Evolutionary conservation across 2,113 vertebrate genomes (phyloP), one percentile per base, ranked within the genome.

Genomic region (Ramphastos sulfuratus): DNA sequence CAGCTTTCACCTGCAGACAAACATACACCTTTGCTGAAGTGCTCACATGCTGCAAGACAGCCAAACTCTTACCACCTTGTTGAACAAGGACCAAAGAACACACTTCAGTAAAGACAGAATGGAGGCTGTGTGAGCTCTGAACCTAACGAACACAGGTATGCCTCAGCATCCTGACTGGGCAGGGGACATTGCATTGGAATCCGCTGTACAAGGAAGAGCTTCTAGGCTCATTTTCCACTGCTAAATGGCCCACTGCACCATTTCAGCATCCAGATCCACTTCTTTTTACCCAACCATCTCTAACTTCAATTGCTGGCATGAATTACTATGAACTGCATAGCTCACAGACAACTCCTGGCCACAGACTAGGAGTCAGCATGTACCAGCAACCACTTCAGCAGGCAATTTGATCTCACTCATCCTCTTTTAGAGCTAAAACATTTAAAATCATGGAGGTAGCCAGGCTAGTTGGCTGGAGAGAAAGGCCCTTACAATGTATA

Each of bases 81-180:
- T 50, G 74, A 76, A 58, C 0, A 10, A 0, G 3, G 52, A 63
- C 30, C 39, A 74, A 44, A 78, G 31, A 63, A 52, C 15, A 63
- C 12, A 50, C 33, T 18, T 87, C 44, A 65, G 31, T 12, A 20
- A 70, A 63, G 71, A 27, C 0, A 72, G 42, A 24, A 59, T 0
- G 2, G 35, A 42, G 16, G 24, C 33, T 44, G n/a, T 44, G 15
- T 0, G 1, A 52, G 54, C 69, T 73, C 55, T 46, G 61, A 78
- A 30, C 37, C 27, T 54, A n/a, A n/a, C 59, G 33, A 56, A 27
- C 11, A 24, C 12, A 30, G 9, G 25, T 21, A 56, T 10, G 31
- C 18, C 11, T 10, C 24, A 64, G 69, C 48, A 58, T 4, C 4
- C 23, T 0, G 4, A 5, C 23, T 0, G 0, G 37, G 48, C 9